phyloP scores from a whole-genome alignment of 2,797 vertebrate species.

The Spea hammondii region DNA sequence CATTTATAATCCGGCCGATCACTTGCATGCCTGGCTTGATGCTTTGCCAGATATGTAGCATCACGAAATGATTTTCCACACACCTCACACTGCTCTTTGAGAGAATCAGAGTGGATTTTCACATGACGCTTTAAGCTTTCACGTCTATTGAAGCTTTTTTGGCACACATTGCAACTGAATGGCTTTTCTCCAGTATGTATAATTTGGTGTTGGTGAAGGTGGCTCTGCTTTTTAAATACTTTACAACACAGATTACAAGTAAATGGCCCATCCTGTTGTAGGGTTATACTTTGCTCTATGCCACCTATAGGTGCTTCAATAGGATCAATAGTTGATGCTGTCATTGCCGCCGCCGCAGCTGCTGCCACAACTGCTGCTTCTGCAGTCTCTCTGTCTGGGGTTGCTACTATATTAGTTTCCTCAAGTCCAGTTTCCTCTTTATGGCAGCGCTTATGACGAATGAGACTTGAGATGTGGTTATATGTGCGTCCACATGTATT shows the following conservation, averaged over 20 bases:
- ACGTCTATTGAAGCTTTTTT: conserved; percentile 69
- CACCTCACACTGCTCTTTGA: conserved; percentile 64
- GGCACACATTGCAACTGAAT: conserved; percentile 64
- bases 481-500: conserved; percentile 88
- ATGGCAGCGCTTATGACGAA: conserved; percentile 91
- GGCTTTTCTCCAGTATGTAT: conserved; percentile 90
- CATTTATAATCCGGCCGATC: conserved; percentile 61
- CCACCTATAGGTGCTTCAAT: background rate
- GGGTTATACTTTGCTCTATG: background rate
- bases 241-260: conserved; percentile 91
- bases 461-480: conserved; percentile 92
- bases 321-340: background rate
- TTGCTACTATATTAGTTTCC: background rate
- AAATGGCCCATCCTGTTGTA: conserved; percentile 72
- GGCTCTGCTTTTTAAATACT: conserved; percentile 93
- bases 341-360: conserved; percentile 12
- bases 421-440: conserved; percentile 73
- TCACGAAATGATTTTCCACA: conserved; percentile 71
- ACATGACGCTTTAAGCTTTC: conserved; percentile 71
- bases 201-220: conserved; percentile 93
- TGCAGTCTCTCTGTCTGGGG: conserved; percentile 25
- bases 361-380: background rate
- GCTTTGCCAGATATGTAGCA: conserved; percentile 65
- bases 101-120: conserved; percentile 64
- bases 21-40: conserved; percentile 62